Conservation (phyloP, 2,113 vertebrate genomes). For the Cromileptes altivelis region DNA sequence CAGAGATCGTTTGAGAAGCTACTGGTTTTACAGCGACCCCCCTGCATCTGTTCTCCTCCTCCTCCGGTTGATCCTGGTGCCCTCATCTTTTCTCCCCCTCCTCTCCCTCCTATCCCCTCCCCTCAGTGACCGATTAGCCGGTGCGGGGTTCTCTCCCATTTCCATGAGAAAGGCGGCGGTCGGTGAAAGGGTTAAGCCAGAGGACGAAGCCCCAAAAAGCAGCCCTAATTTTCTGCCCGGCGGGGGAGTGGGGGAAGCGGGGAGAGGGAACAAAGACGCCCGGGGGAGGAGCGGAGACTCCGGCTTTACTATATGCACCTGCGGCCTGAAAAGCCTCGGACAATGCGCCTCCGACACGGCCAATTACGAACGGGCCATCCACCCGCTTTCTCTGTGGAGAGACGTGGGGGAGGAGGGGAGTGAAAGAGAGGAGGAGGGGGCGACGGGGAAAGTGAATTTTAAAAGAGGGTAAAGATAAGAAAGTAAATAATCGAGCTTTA, state of each 20-base stretch:
- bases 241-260: constrained; percentile 81
- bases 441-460: constrained; percentile 76
- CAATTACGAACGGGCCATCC: constrained; percentile 85
- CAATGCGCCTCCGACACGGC: constrained; percentile 87
- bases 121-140: constrained; percentile 85
- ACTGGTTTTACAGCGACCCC: background rate
- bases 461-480: constrained; percentile 76
- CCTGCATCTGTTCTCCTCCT: constrained; percentile 48
- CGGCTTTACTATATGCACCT: constrained; percentile 88
- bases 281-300: constrained; percentile 84
- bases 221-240: constrained; percentile 81
- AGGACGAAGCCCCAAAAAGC: constrained; percentile 74
- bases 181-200: constrained; percentile 88
- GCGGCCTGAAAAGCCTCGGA: constrained; percentile 86
- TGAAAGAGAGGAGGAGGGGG: constrained; percentile 41
- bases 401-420: constrained; percentile 17
- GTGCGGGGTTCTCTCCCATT: constrained; percentile 79
- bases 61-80: constrained; percentile 6
- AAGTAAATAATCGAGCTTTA: constrained; percentile 82
- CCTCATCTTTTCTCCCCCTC: constrained; percentile 23
- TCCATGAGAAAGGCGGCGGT: constrained; percentile 86
- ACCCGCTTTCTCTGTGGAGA: constrained; percentile 78
- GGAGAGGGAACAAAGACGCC: constrained; percentile 85
- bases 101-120: constrained; percentile 70
- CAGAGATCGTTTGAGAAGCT: constrained; percentile 13